phyloP scores from a whole-genome alignment of 2,113 vertebrate genomes.

The Pseudorasbora parva region DNA sequence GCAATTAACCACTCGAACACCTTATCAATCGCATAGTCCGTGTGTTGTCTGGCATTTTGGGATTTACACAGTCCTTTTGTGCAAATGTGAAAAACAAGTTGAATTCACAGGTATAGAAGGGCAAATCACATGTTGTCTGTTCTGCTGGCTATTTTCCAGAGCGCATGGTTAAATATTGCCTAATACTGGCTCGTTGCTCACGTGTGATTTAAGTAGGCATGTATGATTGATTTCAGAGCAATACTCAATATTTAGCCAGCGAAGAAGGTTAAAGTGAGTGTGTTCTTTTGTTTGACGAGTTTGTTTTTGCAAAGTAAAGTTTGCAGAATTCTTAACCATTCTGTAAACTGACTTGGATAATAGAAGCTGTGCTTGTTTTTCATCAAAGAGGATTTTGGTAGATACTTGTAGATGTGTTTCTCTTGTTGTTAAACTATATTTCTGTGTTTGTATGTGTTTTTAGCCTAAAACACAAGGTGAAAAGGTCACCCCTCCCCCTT shows the following conservation, averaged over 20 bases:
- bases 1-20: too few relatives aligned
- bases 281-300: neutral
- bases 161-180: conserved; percentile 58
- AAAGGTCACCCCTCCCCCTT: neutral
- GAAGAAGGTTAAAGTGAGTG: neutral
- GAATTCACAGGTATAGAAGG: conserved; percentile 7
- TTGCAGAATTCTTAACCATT: neutral
- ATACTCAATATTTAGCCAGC: neutral
- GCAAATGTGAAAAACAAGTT: conserved; percentile 11
- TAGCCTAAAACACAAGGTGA: neutral
- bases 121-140: conserved; percentile 31
- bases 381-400: neutral
- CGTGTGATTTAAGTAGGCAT: neutral
- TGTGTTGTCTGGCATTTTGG: neutral
- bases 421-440: neutral
- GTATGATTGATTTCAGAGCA: neutral
- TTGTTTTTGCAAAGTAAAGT: neutral
- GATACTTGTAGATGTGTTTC: neutral
- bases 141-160: conserved; percentile 13
- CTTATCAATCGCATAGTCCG: too few relatives aligned
- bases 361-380: neutral
- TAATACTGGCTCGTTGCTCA: conserved; percentile 47
- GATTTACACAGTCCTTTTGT: neutral
- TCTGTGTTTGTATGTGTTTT: neutral
- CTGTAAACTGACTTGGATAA: neutral